Evolutionary conservation across 1,140 invertebrate species (phyloP).

Genomic region (Stegodyphus mimosarum): DNA sequence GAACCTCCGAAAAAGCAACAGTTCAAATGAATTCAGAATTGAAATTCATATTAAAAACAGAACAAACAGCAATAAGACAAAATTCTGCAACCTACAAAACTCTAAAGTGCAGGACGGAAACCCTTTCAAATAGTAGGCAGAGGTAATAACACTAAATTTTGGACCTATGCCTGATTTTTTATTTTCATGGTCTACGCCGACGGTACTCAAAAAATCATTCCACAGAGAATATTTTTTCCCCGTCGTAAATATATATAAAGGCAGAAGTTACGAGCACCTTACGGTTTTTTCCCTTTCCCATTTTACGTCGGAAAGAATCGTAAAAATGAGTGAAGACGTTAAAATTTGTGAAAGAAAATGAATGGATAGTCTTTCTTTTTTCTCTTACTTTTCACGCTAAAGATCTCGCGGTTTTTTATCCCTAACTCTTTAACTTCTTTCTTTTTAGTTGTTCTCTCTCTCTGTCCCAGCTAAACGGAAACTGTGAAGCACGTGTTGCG

Average conservation of each 20-base stretch:
- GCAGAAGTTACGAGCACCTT: not conserved
- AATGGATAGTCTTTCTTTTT: not conserved
- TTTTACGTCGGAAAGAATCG: not conserved
- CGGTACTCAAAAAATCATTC: not conserved
- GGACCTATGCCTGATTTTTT: not conserved
- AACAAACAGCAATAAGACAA: too few relatives aligned
- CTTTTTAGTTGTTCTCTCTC: too few relatives aligned
- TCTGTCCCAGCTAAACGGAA: too few relatives aligned
- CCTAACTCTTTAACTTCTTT: too few relatives aligned
- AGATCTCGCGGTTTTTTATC: not conserved
- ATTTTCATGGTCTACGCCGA: not conserved
- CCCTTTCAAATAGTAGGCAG: too few relatives aligned
- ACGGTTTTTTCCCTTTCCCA: not conserved
- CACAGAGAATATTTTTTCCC: not conserved
- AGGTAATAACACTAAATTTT: not conserved
- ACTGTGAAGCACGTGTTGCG: too few relatives aligned
- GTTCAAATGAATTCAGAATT: too few relatives aligned
- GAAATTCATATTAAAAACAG: too few relatives aligned
- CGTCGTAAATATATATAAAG: not conserved
- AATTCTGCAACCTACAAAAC: too few relatives aligned
- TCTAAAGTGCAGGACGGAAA: too few relatives aligned
- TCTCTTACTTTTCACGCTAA: too few relatives aligned
- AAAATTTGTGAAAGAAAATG: conserved; percentile 3
- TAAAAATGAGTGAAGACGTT: not conserved
- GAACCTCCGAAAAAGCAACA: too few relatives aligned